A percentile compares a stretch with the other conserved stretches of the same genome.
Evolutionary conservation across 2,113 vertebrate species (phyloP).

Genomic region (Symphodus melops): DNA sequence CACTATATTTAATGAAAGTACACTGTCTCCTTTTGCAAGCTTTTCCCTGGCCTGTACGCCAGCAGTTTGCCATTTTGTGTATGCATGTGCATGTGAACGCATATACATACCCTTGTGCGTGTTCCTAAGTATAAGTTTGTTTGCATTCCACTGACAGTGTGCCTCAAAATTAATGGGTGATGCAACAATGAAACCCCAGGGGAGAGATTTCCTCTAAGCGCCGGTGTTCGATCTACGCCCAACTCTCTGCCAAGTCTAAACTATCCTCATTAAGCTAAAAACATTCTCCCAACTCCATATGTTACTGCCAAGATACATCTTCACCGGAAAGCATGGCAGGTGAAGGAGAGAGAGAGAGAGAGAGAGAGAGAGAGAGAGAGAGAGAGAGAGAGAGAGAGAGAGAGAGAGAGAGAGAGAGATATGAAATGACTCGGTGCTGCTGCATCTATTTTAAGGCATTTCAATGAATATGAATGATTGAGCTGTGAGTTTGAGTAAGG

Average conservation of each 20-base stretch:
- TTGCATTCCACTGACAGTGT: conserved; percentile 21
- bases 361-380: conserved; percentile 3
- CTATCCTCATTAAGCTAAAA: conserved; percentile 77
- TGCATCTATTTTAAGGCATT: conserved; percentile 29
- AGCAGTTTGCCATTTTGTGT: conserved; percentile 14
- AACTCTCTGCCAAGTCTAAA: conserved; percentile 73
- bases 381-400: not conserved
- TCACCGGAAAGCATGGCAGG: conserved; percentile 22
- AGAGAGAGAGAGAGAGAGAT: conserved; percentile 12
- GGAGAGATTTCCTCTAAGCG: conserved; percentile 73
- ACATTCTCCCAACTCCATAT: conserved; percentile 58
- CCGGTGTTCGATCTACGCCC: conserved; percentile 62
- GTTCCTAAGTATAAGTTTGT: conserved; percentile 28
- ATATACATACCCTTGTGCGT: not conserved
- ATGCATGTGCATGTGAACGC: conserved; percentile 2
- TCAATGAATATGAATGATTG: conserved; percentile 28
- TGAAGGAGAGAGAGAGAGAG: not conserved
- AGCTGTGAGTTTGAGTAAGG: not conserved
- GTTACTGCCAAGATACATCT: conserved; percentile 60
- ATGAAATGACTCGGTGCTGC: conserved; percentile 9
- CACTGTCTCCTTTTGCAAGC: conserved; percentile 13
- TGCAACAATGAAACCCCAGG: conserved; percentile 63
- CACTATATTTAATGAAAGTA: conserved; percentile 39
- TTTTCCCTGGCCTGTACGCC: conserved; percentile 4
- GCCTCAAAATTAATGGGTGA: conserved; percentile 67